These are phyloP conservation scores for Zaprionus davidi DNA, from an alignment of 1,140 invertebrate species.

Conservation along the genomic window DNA sequence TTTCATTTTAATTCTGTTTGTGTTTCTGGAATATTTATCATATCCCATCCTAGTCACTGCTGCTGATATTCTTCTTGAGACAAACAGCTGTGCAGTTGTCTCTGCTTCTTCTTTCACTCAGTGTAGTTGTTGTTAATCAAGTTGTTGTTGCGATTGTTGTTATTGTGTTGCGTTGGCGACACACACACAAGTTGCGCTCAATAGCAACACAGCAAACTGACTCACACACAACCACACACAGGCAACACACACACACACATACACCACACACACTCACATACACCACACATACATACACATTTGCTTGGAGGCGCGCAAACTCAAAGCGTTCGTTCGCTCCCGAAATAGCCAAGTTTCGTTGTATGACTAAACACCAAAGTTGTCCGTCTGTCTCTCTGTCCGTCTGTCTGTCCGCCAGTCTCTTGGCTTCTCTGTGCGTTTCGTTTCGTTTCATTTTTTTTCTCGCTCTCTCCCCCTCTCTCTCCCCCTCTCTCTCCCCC, in stretches of 20 bases:
- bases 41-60: background rate
- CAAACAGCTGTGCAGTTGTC: background rate
- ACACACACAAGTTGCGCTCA: conserved; percentile 29
- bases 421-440: conserved; percentile 2
- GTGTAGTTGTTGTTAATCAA: conserved; percentile 4
- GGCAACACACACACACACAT: conserved; percentile 29
- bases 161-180: conserved; percentile 46
- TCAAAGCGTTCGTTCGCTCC: conserved; percentile 69
- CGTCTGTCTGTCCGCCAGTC: background rate
- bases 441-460: conserved; percentile 25
- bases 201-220: conserved; percentile 39
- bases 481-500: no score
- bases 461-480: no score
- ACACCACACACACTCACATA: conserved; percentile 9
- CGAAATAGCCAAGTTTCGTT: conserved; percentile 72
- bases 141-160: conserved; percentile 15
- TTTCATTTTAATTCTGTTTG: background rate
- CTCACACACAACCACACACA: conserved; percentile 27
- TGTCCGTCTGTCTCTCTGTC: conserved; percentile 18
- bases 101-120: background rate
- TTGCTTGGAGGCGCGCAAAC: conserved; percentile 31
- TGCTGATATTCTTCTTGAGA: no score
- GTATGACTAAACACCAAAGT: conserved; percentile 64
- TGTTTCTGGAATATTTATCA: conserved; percentile 14
- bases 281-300: conserved; percentile 13